Evolutionary conservation across 1,140 invertebrate species (phyloP).

Genomic region (Hestina assimilis): DNA sequence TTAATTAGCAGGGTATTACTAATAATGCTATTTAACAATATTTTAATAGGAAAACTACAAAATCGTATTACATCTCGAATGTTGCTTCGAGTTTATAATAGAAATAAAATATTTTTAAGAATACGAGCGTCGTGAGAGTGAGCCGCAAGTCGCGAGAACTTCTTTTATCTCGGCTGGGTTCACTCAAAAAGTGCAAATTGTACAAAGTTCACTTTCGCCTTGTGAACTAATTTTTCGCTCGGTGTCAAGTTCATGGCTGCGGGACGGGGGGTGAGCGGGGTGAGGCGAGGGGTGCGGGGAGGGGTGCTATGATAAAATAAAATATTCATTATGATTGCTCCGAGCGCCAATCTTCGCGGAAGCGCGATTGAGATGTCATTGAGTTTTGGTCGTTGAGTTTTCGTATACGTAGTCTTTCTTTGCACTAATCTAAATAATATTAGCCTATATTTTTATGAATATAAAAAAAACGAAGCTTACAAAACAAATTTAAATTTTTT

Average conservation of each 20-base stretch:
- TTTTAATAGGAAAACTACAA: conserved; percentile 17
- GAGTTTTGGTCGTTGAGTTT: conserved; percentile 41
- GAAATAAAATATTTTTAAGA: conserved; percentile 2
- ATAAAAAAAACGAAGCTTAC: too few species aligned
- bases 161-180: conserved; percentile 72
- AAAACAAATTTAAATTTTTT: too few species aligned
- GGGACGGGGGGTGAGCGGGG: conserved; percentile 29
- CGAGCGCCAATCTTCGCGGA: conserved; percentile 59
- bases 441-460: too few species aligned
- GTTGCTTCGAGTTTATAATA: not conserved
- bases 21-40: conserved; percentile 37
- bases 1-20: conserved; percentile 59
- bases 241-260: conserved; percentile 74
- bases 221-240: conserved; percentile 77
- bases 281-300: conserved; percentile 24
- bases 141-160: conserved; percentile 38
- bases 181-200: conserved; percentile 72
- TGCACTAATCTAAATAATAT: too few species aligned
- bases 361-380: conserved; percentile 32
- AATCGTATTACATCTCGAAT: not conserved
- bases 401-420: too few species aligned
- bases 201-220: conserved; percentile 77
- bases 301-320: conserved; percentile 71
- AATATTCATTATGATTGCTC: conserved; percentile 77
- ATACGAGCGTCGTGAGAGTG: conserved; percentile 13